These are phyloP conservation scores for Hyles lineata DNA, from an alignment of 2,888 invertebrate genomes.

Conservation along the genomic window DNA sequence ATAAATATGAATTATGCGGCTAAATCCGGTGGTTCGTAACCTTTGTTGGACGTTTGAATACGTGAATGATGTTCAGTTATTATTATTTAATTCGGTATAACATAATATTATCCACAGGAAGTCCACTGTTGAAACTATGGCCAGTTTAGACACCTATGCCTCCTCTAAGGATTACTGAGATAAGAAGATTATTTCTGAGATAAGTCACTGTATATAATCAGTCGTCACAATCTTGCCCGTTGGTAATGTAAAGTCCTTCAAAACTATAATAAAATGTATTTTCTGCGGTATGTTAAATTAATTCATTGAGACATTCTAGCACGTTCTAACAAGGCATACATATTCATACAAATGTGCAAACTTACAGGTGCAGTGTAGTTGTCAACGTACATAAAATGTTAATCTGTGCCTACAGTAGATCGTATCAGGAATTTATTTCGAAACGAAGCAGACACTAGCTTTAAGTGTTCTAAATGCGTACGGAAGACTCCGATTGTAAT, in stretches of 20 bases:
- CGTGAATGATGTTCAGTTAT: too few relatives aligned
- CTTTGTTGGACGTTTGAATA: too few relatives aligned
- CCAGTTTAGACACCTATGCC: too few relatives aligned
- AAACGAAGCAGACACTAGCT: not conserved
- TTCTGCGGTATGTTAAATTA: not conserved
- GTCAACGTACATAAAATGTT: slow-evolving; percentile 2
- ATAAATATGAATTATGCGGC: too few relatives aligned
- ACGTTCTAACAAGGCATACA: slow-evolving; percentile 16
- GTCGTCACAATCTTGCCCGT: not conserved
- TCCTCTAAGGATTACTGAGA: too few relatives aligned
- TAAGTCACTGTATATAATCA: not conserved
- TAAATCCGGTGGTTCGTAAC: too few relatives aligned
- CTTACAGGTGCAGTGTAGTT: not conserved
- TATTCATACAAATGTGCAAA: slow-evolving; percentile 24
- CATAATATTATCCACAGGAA: too few relatives aligned
- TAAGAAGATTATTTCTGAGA: not conserved
- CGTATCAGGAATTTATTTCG: not conserved
- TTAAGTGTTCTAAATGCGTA: slow-evolving; percentile 1
- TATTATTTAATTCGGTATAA: too few relatives aligned
- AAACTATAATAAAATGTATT: slow-evolving; percentile 6
- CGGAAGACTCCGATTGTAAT: not conserved
- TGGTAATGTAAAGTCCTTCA: not conserved
- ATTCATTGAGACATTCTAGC: slow-evolving; percentile 10
- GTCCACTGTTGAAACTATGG: too few relatives aligned
- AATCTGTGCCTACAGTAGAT: slow-evolving; percentile 1